Base-by-base conservation (phyloP, 2,113 vertebrate genomes). In the Pluvialis apricaria region DNA sequence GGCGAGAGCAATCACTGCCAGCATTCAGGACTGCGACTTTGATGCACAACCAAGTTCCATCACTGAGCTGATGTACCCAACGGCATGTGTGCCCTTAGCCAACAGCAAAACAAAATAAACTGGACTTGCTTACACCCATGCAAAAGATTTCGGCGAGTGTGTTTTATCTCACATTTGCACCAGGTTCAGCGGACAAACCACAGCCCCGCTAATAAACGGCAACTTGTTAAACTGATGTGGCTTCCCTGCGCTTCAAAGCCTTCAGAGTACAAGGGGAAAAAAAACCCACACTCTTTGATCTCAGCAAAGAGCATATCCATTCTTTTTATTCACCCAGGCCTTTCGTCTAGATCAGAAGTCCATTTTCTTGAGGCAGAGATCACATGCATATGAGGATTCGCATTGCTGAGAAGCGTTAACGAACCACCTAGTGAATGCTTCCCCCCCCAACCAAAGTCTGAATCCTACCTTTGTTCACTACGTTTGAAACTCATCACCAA, bases 1-100 rank as follows among this genome's bases (percentile, higher is more conserved):
- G 65, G 52, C 0, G 2, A 45, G 38, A 52, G 44, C 1, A 3
- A 47, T 5, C 0, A 1, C 26, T 47, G 69, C 9, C 76, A 5
- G 54, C 6, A 8, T 32, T 77, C 19, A 2, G 4, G 71, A 61
- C 18, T 2, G 0, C 0, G 2, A 51, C 44, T 44, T 55, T 0
- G 2, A 45, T 0, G 2, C 8, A 28, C 28, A 54, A 38, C 19
- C 29, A 61, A 40, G 64, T 52, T 11, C 24, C 9, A 15, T 29
- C 52, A 13, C 3, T 17, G 57, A 85, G 58, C 24, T 80, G 49
- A 44, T 1, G 7, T 10, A n/a, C 77, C 24, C 51, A 54, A n/a
- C 2, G 1, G 32, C 10, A 32, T 2, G 5, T 0, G 32, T 15
- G 34, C 18, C 54, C 24, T 45, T 19, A 65, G 32, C 5, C 36